Conservation (phyloP, 2,797 vertebrate species). For the Oophaga sylvatica region DNA sequence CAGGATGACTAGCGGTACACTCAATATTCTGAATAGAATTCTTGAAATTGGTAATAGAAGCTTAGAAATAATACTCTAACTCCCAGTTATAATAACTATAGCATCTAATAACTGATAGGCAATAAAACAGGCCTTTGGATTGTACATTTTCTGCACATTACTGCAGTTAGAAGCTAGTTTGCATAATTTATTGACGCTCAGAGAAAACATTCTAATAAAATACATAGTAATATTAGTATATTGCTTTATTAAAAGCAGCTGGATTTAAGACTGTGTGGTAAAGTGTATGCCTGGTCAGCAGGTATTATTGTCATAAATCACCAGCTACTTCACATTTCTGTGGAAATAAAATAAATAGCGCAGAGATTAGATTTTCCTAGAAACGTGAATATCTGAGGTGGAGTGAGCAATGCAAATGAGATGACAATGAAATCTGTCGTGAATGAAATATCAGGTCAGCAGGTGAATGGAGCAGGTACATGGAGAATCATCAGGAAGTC, state of each 20-base stretch:
- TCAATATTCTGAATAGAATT: too few species aligned
- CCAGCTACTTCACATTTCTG: not conserved
- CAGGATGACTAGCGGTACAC: too few species aligned
- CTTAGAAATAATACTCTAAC: not conserved
- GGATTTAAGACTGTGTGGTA: not conserved
- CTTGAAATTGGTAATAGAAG: too few species aligned
- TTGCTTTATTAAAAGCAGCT: not conserved
- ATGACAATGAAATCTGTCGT: not conserved
- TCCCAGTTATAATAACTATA: not conserved
- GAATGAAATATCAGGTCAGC: not conserved
- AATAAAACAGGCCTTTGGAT: not conserved
- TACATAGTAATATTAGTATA: not conserved
- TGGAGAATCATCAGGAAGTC: too few species aligned
- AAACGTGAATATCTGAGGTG: not conserved
- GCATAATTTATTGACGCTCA: not conserved
- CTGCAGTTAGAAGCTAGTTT: not conserved
- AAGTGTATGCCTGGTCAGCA: not conserved
- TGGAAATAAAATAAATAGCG: not conserved
- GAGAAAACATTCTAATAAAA: not conserved
- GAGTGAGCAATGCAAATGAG: not conserved
- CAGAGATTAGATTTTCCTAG: not conserved
- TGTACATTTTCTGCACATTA: not conserved
- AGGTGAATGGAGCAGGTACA: not conserved
- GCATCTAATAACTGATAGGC: too few species aligned
- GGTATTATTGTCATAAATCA: not conserved